Evolutionary conservation across 2,797 vertebrate species (phyloP), one percentile per base, ranked within the genome.

Genomic region (Argyrosomus regius): DNA sequence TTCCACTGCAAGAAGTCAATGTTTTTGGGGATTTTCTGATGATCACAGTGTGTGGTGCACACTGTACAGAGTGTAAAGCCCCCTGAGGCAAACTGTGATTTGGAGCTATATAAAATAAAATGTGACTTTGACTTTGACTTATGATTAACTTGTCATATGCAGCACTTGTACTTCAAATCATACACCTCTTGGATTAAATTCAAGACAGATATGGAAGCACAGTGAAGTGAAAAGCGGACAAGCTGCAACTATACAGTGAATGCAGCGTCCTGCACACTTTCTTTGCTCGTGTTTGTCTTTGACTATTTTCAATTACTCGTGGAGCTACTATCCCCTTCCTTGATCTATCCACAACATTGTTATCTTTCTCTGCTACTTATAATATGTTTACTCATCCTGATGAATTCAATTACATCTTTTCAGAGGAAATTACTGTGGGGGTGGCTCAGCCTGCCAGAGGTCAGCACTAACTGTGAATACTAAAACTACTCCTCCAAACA

Each of bases 401-500:
- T 94, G 92, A 94, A 94, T 94, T 94, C 91, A 94, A 94, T 95
- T 94, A 94, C 91, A 91, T 93, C 88, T 92, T 92, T 94, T 93
- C 89, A 90, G 88, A 84, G 92, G 85, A 94, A 94, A 94, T 94
- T 91, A 94, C 87, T 86, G 90, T 81, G 87, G 87, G 91, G 91
- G 87, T 90, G 85, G 80, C 76, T 87, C 86, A 71, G 89, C 72
- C 92, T 87, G 88, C 83, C 91, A 89, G 89, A 94, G 93, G 94
- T 95, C 93, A 93, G 90, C 75, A 65, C 92, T 85, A 92, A 90
- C 92, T 87, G 90, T 89, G 93, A 95, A 94, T 94, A 91, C 94
- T 93, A 93, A 95, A 93, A 90, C 75, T 76, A 78, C 84, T 83
- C 82, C 85, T 80, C 88, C 91, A 89, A 93, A 93, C 87, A 88